A percentile compares a stretch with the other conserved stretches of the same genome.
phyloP scores from a whole-genome alignment of 2,797 vertebrate genomes.

The Fistularia tabacaria region DNA sequence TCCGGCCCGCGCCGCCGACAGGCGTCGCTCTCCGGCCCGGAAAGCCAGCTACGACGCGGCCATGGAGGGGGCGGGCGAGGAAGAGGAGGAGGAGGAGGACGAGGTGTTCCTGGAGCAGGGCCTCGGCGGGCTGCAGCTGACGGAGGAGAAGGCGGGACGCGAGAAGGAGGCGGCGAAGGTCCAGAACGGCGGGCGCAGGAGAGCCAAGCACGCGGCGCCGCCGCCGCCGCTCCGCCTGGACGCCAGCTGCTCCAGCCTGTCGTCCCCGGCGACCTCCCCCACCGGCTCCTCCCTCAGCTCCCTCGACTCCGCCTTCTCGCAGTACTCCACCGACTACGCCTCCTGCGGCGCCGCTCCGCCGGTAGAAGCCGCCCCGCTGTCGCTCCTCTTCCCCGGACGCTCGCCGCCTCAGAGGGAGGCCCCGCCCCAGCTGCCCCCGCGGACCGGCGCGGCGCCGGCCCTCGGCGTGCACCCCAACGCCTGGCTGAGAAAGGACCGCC shows the following conservation, averaged over 20 bases:
- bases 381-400: constrained; percentile 37
- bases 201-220: constrained; percentile 55
- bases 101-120: constrained; percentile 61
- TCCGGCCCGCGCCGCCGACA: constrained; percentile 21
- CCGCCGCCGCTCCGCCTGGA: constrained; percentile 77
- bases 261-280: constrained; percentile 86
- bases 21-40: constrained; percentile 57
- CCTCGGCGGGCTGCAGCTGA: constrained; percentile 51
- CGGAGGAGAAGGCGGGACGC: constrained; percentile 31
- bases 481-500: constrained; percentile 76
- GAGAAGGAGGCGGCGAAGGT: constrained; percentile 46
- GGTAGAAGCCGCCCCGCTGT: constrained; percentile 27
- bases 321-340: constrained; percentile 85
- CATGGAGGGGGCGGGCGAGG: constrained; percentile 53
- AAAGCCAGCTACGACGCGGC: constrained; percentile 87
- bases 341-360: constrained; percentile 62
- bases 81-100: constrained; percentile 42
- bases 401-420: constrained; percentile 53
- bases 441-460: constrained; percentile 19
- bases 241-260: constrained; percentile 85
- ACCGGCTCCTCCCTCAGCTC: constrained; percentile 89
- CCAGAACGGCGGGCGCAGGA: constrained; percentile 50
- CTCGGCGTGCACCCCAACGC: constrained; percentile 78
- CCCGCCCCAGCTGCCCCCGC: constrained; percentile 16
- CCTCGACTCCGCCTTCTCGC: constrained; percentile 89